A percentile compares a stretch with the other conserved stretches of the same genome.
Conservation (phyloP, 1,140 invertebrate genomes). For the Diorhabda carinulata region DNA sequence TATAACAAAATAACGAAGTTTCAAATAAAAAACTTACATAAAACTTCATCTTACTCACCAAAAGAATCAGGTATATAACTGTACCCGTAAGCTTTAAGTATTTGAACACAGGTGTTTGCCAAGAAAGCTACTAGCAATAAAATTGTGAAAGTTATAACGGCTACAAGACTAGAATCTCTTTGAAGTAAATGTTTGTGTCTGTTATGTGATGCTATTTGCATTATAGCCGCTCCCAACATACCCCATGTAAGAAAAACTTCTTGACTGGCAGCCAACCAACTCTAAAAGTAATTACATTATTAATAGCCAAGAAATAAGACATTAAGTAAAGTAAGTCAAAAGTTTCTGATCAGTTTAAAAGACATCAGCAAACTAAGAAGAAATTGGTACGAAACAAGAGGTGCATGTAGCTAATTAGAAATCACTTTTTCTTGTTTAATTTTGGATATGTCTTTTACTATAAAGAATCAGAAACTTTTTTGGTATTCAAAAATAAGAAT, state of each 20-base stretch:
- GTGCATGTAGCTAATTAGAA: too few species aligned
- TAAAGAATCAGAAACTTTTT: too few species aligned
- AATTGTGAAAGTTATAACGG: constrained; percentile 71
- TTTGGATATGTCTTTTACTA: too few species aligned
- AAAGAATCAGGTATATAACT: constrained; percentile 77
- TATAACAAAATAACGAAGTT: constrained; percentile 48
- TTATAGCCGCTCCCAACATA: constrained; percentile 76
- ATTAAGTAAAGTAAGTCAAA: too few species aligned
- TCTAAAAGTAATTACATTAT: constrained; percentile 52
- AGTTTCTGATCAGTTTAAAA: too few species aligned
- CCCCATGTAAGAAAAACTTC: constrained; percentile 90
- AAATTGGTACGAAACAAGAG: too few species aligned
- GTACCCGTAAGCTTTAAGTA: constrained; percentile 67
- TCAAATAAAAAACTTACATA: too few species aligned
- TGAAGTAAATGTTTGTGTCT: constrained; percentile 66
- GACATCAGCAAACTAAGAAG: too few species aligned
- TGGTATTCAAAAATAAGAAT: background rate
- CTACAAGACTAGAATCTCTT: constrained; percentile 74
- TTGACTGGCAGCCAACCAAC: constrained; percentile 82
- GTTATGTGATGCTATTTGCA: constrained; percentile 76
- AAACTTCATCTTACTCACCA: constrained; percentile 57
- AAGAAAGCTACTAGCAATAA: constrained; percentile 71
- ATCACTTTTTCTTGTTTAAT: too few species aligned
- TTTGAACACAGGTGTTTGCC: constrained; percentile 74
- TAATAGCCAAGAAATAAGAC: background rate